A percentile compares a stretch with the other conserved stretches of the same genome.
phyloP scores from a whole-genome alignment of 2,113 vertebrate genomes.

The Balaeniceps rex region DNA sequence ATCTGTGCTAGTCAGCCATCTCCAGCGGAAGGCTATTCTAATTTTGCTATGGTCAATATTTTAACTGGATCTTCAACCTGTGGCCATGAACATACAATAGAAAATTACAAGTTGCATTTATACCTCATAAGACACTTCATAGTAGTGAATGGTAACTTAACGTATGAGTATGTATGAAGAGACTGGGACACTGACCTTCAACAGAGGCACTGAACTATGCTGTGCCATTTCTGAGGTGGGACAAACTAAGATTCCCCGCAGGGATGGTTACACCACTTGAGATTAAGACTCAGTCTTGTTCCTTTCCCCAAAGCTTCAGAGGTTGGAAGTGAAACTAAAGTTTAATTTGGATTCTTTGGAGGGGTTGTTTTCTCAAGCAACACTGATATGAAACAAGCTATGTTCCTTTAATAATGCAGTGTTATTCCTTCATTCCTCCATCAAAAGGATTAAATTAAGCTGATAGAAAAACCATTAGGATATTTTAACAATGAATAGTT shows the following conservation, averaged over 20 bases:
- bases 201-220: neutral
- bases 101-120: neutral
- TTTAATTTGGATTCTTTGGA: neutral
- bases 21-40: neutral
- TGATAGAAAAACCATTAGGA: neutral
- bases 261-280: neutral
- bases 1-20: neutral
- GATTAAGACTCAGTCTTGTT: neutral
- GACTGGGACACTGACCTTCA: neutral
- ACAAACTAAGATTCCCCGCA: neutral
- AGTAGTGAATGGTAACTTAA: neutral
- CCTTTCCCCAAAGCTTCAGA: neutral
- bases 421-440: neutral
- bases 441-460: neutral
- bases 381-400: neutral
- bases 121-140: neutral
- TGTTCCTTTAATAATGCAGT: accelerated
- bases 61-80: neutral
- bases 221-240: neutral
- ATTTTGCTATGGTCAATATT: neutral
- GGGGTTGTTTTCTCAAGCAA: neutral
- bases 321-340: neutral
- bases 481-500: neutral
- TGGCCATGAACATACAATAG: neutral
- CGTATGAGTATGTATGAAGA: neutral